Evolutionary conservation across 1,140 invertebrate genomes (phyloP).

Genomic region (Gryllus bimaculatus): DNA sequence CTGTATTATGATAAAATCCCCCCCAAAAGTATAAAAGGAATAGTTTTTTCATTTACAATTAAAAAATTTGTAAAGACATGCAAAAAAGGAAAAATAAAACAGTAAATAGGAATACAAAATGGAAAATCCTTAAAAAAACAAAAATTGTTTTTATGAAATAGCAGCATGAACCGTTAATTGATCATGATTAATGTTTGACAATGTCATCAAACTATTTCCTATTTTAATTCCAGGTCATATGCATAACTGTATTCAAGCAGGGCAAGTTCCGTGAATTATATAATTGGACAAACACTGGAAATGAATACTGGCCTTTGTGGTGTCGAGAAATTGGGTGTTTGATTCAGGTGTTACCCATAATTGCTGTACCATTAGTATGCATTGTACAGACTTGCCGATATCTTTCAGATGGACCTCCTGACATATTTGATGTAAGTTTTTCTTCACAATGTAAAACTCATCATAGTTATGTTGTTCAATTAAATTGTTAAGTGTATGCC

Average conservation of each 20-base stretch:
- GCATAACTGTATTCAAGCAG: conserved; percentile 65
- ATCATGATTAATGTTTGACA: too few species aligned
- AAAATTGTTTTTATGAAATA: too few species aligned
- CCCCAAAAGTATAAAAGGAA: too few species aligned
- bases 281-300: conserved; percentile 48
- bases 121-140: too few species aligned
- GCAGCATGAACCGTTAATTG: too few species aligned
- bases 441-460: not conserved
- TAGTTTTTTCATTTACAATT: too few species aligned
- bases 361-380: conserved; percentile 64
- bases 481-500: not conserved
- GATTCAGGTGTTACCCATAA: conserved; percentile 64
- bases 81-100: too few species aligned
- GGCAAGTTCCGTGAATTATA: conserved; percentile 64
- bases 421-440: conserved; percentile 71
- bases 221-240: conserved; percentile 49
- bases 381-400: conserved; percentile 76
- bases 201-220: too few species aligned
- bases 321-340: conserved; percentile 63
- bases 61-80: too few species aligned
- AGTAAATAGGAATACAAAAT: too few species aligned
- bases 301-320: conserved; percentile 66
- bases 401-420: conserved; percentile 66
- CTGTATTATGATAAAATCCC: too few species aligned
- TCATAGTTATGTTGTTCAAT: not conserved